Base-by-base conservation (phyloP, 2,888 invertebrate genomes). In the Choristoneura rosaceana region DNA sequence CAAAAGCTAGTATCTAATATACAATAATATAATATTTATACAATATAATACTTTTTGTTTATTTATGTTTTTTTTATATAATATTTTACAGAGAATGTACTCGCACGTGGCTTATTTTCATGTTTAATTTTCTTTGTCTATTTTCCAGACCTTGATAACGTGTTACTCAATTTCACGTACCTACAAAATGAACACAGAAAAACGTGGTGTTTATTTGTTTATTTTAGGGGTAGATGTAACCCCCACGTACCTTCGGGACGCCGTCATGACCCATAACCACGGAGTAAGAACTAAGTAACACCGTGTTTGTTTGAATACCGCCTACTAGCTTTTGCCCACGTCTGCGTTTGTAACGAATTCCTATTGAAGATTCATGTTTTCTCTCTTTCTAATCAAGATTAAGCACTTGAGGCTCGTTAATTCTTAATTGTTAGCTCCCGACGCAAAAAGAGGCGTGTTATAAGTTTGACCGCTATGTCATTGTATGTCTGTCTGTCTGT, bases 151-250 rank as follows among this genome's bases (percentile, higher is more conserved):
- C 12, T 62, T 62, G 45, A 25, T 62, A 25, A 62, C 62, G 14
- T 62, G 45, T 62, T 45, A 14, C 62, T 7, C 45, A 25, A 25
- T 62, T 62, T 67, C 45, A 33, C 12, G 45, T 59, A 7, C 12
- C 34, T 59, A 7, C 1, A 15, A 58, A 70, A 70, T 58, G 45
- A 59, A 15, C 38, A 65, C 45, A 69, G 52, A 47, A 43, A 50
- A 66, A 52, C 2, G 14, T 52, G 59, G n/a, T 70, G 65, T 70
- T 70, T 71, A 65, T 43, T 65, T 45, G 65, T 70, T 70, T 70
- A 66, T 43, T 66, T 47, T 43, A 17, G 66, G 70, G 70, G 64
- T 59, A 59, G 65, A 45, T 61, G 61, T 71, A 66, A 34, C 66
- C 15, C 15, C 43, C 34, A 5, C 43, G 70, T 34, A 52, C 65